Conservation (phyloP, 2,113 vertebrate genomes). For the Plecotus auritus region DNA sequence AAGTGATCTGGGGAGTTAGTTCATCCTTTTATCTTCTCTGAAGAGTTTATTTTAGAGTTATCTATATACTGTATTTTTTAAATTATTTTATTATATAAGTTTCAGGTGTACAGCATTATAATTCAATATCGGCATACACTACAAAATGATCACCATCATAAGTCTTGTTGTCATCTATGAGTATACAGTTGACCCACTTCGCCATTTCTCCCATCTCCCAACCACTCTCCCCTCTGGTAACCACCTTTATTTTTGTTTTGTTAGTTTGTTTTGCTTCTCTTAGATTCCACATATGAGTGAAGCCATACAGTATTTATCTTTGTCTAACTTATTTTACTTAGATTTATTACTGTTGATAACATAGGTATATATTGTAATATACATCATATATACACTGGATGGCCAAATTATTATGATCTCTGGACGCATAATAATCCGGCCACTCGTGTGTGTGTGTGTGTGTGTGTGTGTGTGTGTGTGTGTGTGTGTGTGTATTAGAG, state of each 20-base stretch:
- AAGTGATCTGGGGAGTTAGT: neutral
- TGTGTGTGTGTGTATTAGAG: too few relatives aligned
- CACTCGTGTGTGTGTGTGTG: too few relatives aligned
- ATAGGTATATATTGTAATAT: neutral
- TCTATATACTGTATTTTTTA: neutral
- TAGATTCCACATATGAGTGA: neutral
- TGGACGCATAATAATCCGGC: too few relatives aligned
- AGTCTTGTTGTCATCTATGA: neutral
- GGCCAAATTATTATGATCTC: too few relatives aligned
- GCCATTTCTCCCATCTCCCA: neutral
- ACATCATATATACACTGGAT: neutral
- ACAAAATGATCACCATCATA: neutral
- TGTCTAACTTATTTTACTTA: neutral
- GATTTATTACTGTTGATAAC: neutral
- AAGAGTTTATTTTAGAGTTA: neutral
- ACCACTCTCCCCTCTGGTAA: neutral
- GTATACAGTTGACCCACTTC: neutral
- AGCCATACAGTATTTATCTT: neutral
- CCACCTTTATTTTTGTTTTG: neutral
- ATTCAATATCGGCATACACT: neutral
- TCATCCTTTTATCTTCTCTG: neutral
- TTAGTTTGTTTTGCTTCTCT: neutral
- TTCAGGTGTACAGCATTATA: neutral
- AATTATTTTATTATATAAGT: neutral
- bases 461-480: too few relatives aligned